Evolutionary conservation across 2,888 invertebrate genomes (phyloP), one percentile per base, ranked within the genome.

Genomic region (Cantharis flavilabris): DNA sequence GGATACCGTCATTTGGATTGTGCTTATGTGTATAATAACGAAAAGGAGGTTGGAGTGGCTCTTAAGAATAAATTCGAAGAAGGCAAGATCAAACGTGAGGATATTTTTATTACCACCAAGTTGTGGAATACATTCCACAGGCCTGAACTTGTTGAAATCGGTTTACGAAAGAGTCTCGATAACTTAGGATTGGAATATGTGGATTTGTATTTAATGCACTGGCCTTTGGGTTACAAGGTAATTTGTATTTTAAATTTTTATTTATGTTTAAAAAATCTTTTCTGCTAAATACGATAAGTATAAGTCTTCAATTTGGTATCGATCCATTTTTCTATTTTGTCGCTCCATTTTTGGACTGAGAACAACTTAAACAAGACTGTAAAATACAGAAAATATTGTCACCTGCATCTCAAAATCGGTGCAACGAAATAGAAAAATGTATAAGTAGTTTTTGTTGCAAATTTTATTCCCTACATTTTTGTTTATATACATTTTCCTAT

Each of bases 131-230:
- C 95, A 0, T 95, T 92, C 87, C 97, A 97, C 86, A 91, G 91
- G 3, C 92, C 93, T 0, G 94, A 95, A 77, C 88, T 94, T 80
- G 97, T 97, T n/a, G 90, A 92, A 26, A 89, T 90, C 0, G 93
- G 93, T 0, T 88, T 95, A 14, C 90, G 90, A 83, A 89, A 90
- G 74, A 92, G 94, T 0, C 86, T 97, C 11, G 88, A 90, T 30
- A 91, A 94, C 86, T 90, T 97, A 5, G 91, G 92, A 7, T 83
- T 95, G 0, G 88, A 92, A 0, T 97, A 97, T 83, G 82, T 97
- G 70, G 96, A 97, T 86, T 89, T 97, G 23, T 97, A 96, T 84
- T 90, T 97, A 7, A 94, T 97, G 28, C 97, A 97, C 86, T 97
- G 96, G 96, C 97, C 97, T 0, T 91, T 94, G 85, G 95, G 91